These are phyloP conservation scores for Willowsia nigromaculata DNA, from an alignment of 2,888 invertebrate species.

Conservation along the genomic window DNA sequence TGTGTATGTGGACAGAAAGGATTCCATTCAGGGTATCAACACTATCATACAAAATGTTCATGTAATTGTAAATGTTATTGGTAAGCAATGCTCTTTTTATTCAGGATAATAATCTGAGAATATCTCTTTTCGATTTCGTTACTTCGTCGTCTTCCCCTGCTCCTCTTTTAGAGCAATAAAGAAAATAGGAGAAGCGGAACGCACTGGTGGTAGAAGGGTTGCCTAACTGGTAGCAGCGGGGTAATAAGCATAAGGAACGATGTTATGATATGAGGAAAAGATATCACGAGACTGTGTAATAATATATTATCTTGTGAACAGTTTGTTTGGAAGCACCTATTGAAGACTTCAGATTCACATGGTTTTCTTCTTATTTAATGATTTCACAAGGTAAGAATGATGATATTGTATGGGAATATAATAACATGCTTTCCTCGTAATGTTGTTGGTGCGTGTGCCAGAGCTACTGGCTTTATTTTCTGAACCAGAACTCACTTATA, in stretches of 20 bases:
- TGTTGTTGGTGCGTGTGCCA: not conserved
- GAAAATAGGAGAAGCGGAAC: not conserved
- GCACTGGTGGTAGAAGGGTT: conserved; percentile 3
- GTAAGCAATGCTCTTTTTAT: conserved; percentile 56
- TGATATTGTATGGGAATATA: conserved; percentile 55
- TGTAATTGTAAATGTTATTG: conserved; percentile 36
- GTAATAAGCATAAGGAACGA: conserved; percentile 59
- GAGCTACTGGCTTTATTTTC: conserved; percentile 8
- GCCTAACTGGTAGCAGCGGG: not conserved
- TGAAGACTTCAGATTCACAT: conserved; percentile 57
- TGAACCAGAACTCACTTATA: not conserved
- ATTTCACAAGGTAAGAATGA: conserved; percentile 67
- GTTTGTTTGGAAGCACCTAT: conserved; percentile 38
- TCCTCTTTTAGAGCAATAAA: conserved; percentile 11
- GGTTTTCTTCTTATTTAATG: conserved; percentile 58
- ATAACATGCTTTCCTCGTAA: not conserved
- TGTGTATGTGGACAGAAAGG: conserved; percentile 32
- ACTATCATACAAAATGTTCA: conserved; percentile 19
- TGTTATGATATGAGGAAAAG: conserved; percentile 27
- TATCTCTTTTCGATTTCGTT: conserved; percentile 57
- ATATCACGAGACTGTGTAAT: conserved; percentile 16
- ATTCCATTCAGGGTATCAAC: conserved; percentile 37
- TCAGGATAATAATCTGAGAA: conserved; percentile 60
- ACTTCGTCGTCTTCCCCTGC: conserved; percentile 7
- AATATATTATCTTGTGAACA: conserved; percentile 39